Base-by-base conservation (phyloP, 2,797 vertebrate species). In the Naso thynnoides region DNA sequence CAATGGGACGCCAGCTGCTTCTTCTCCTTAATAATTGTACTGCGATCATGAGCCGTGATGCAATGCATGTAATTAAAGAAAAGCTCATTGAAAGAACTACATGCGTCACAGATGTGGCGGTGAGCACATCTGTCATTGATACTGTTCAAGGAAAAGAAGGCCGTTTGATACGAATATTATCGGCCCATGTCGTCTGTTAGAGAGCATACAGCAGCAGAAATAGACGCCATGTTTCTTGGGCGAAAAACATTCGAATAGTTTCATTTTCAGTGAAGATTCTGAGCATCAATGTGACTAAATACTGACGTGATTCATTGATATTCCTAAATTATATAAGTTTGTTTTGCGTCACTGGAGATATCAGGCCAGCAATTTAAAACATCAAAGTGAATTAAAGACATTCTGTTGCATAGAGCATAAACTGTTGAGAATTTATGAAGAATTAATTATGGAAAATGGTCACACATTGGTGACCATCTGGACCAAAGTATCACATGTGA, bases 1-100 rank as follows among this genome's bases (percentile, higher is more conserved):
- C 76, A 82, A 73, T 47, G 61, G 18, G 55, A 64, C 48, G 65
- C 82, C 80, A 82, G 31, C 53, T 81, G 64, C 41, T 42, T 52
- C 78, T 74, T 63, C 57, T 45, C 33, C 50, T 31, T 63, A 76
- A 76, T 77, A 56, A 73, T 38, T 59, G 38, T 15, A 38, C 70
- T 55, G 54, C 45, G 39, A 72, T 79, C 64, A 62, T 11, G 57
- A 59, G 53, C 67, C 39, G 56, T 47, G 69, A 87, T 78, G 70
- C 72, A 26, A 54, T 38, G 6, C 8, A 8, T 60, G 58, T 64
- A 45, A 65, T 70, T 67, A 57, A 66, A 72, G 47, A 52, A 36
- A 4, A 58, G 23, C 66, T 73, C 62, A 54, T 23, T 50, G 61
- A 24, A 76, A 50, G 64, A 68, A 13, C 64, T 27, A 27, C 52